Evolutionary conservation across 2,113 vertebrate species (phyloP).

Genomic region (Eublepharis macularius): DNA sequence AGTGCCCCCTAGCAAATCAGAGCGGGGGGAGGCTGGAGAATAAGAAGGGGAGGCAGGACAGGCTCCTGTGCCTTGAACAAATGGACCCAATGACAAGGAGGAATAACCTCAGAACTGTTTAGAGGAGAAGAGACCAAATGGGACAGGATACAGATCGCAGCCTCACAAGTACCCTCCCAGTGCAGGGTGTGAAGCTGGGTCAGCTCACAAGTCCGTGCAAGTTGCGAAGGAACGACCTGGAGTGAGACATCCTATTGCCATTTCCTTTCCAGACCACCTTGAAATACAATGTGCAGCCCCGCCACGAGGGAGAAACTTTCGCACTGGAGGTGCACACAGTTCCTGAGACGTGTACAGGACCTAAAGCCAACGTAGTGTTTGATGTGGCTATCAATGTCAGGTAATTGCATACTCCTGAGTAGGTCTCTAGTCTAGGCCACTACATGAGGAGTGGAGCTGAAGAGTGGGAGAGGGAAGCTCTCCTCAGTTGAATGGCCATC

Average conservation of each 20-base stretch:
- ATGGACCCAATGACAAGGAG: no score
- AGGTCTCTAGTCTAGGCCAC: no score
- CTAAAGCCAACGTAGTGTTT: conserved; percentile 52
- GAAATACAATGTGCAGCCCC: conserved; percentile 71
- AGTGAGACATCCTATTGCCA: background rate
- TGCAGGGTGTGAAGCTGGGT: no score
- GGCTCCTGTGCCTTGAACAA: background rate
- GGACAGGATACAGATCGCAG: no score
- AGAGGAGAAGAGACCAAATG: background rate
- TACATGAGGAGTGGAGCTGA: no score
- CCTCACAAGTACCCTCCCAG: no score
- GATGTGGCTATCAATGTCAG: conserved; percentile 68
- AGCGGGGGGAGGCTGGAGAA: no score
- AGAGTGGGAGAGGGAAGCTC: no score
- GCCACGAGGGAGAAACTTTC: conserved; percentile 48
- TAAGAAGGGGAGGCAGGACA: background rate
- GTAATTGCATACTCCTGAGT: conserved; percentile 40
- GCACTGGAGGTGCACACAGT: conserved; percentile 32
- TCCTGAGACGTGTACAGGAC: conserved; percentile 31
- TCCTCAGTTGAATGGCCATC: background rate
- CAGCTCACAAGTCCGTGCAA: no score
- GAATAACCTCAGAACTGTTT: no score
- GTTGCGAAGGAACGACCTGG: background rate
- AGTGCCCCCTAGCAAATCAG: no score
- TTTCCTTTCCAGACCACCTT: conserved; percentile 67